Evolutionary conservation across 2,888 invertebrate genomes (phyloP), one percentile per base, ranked within the genome.

Genomic region (Germaria angustata): DNA sequence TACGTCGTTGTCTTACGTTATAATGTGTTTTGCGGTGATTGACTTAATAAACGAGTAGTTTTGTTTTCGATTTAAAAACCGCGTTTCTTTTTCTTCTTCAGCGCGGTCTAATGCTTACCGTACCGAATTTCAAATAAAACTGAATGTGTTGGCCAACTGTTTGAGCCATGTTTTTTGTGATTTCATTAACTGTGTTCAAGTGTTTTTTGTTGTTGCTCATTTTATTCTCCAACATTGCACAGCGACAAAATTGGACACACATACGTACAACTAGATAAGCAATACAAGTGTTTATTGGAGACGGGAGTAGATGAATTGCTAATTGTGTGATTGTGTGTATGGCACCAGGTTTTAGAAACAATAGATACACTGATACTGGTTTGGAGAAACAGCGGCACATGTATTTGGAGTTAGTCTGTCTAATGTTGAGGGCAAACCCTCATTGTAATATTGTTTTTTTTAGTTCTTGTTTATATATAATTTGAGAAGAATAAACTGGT

Each of bases 51-150:
- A n/a, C n/a, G n/a, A n/a, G n/a, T 17, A n/a, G 36, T 61, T 44
- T 65, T 13, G 28, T 36, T 57, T 59, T 53, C 55, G 65, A 65
- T 36, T 36, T 24, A 22, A 55, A 15, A n/a, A n/a, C n/a, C n/a
- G 17, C 3, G 17, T 34, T 44, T 44, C 46, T 39, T 39, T 1
- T 15, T 28, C 5, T n/a, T 36, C 32, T 24, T 36, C 15, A 73
- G 63, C 73, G 65, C 51, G 49, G 17, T 17, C 17, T 36, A 72
- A 75, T 84, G 76, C 65, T 81, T 49, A 80, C 80, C 81, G 83
- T 71, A 68, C 68, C 81, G 80, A 75, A 59, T 71, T 69, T 84
- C 66, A 78, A 81, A 66, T 66, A 68, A 81, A 78, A 84, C 85
- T 85, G 83, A 84, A 68, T 72, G 75, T 72, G 36, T 46, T 77